Conservation (phyloP, 2,113 vertebrate species). For the Brevimyrus niger region DNA sequence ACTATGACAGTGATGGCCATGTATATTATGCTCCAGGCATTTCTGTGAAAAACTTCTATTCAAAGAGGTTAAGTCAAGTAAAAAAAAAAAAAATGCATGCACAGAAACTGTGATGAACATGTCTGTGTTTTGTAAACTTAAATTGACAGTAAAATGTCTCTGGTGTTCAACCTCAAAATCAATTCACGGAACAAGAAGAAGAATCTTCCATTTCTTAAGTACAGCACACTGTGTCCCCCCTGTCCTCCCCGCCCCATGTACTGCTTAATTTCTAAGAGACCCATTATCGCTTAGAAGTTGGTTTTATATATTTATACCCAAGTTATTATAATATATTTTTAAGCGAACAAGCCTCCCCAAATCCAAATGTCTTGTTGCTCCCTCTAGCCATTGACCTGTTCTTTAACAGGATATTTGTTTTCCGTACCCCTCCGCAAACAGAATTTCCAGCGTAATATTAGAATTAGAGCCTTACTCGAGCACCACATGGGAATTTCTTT, state of each 20-base stretch:
- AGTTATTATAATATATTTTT: neutral
- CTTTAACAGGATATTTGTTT: neutral
- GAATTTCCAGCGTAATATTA: neutral
- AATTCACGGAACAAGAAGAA: neutral
- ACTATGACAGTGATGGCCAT: no score
- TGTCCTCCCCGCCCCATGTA: neutral
- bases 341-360: neutral
- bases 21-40: no score
- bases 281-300: neutral
- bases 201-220: neutral
- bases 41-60: no score
- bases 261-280: neutral
- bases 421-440: neutral
- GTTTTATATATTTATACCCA: neutral
- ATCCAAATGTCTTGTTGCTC: neutral
- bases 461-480: neutral
- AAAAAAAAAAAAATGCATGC: no score
- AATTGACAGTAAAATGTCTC: no score
- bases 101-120: no score
- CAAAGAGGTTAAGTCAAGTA: no score
- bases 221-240: neutral
- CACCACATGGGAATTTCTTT: neutral
- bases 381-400: neutral
- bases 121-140: no score
- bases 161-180: neutral